These are phyloP conservation scores for Spodoptera picta DNA, from an alignment of 2,888 invertebrate genomes.

Conservation along the genomic window DNA sequence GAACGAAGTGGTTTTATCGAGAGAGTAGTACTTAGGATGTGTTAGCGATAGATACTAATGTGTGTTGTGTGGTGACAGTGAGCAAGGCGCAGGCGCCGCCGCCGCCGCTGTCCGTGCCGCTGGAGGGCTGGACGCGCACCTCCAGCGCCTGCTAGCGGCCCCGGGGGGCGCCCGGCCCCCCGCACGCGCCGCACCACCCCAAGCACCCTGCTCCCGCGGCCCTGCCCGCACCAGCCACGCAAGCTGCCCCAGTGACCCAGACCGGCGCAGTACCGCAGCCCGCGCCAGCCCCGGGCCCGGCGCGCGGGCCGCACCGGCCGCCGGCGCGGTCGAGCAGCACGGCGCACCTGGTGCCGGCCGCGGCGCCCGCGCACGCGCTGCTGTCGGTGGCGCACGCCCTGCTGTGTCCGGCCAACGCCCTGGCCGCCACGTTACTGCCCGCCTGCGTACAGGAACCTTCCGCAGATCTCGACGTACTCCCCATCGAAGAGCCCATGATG, in stretches of 20 bases:
- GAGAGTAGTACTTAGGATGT: slow-evolving; percentile 29
- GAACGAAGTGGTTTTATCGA: slow-evolving; percentile 34
- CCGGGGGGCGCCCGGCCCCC: slow-evolving; percentile 77
- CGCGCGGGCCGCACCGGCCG: slow-evolving; percentile 36
- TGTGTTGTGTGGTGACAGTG: slow-evolving; percentile 64
- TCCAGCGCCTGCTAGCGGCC: slow-evolving; percentile 87
- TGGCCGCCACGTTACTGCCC: slow-evolving; percentile 57
- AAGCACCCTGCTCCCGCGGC: too few relatives aligned
- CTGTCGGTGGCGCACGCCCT: slow-evolving; percentile 76
- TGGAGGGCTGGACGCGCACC: slow-evolving; percentile 88
- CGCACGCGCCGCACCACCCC: slow-evolving; percentile 17
- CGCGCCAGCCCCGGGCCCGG: slow-evolving; percentile 10
- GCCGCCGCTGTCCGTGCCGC: slow-evolving; percentile 88
- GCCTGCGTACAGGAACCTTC: slow-evolving; percentile 55
- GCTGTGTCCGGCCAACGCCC: slow-evolving; percentile 73
- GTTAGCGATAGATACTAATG: slow-evolving; percentile 4
- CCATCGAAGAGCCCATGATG: slow-evolving; percentile 71
- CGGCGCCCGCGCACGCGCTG: slow-evolving; percentile 63
- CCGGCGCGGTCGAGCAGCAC: slow-evolving; percentile 66
- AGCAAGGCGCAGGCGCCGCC: slow-evolving; percentile 90
- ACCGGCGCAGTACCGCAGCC: slow-evolving; percentile 38
- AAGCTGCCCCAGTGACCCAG: slow-evolving; percentile 26
- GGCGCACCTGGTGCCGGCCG: slow-evolving; percentile 71
- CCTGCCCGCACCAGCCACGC: slow-evolving; percentile 12
- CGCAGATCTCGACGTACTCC: slow-evolving; percentile 56